Conservation (phyloP, 2,113 vertebrate species). For the Mesembrinibis cayennensis region DNA sequence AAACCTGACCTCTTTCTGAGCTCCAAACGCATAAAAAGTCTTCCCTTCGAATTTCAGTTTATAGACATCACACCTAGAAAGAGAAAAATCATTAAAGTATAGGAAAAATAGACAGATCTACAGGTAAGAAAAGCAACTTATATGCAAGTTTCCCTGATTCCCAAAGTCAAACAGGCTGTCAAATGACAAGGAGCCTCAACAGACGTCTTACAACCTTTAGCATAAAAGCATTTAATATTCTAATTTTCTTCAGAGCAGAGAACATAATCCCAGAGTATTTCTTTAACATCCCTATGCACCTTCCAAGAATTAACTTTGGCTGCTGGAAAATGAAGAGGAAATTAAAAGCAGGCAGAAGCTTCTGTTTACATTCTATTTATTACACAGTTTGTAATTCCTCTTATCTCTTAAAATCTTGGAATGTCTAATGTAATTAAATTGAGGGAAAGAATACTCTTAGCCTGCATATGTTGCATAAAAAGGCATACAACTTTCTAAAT, state of each 20-base stretch:
- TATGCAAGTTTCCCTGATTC: background rate
- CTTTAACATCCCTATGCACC: background rate
- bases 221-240: background rate
- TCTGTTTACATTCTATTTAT: background rate
- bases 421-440: background rate
- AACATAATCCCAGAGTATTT: background rate
- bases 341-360: background rate
- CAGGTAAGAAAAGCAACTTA: background rate
- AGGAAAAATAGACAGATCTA: background rate
- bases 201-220: background rate
- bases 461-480: background rate
- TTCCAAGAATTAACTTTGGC: background rate
- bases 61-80: conserved; percentile 91
- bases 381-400: background rate
- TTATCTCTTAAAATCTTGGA: background rate
- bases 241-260: background rate
- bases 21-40: conserved; percentile 94
- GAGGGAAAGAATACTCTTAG: background rate
- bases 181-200: background rate
- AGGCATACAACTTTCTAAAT: background rate
- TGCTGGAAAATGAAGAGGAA: background rate
- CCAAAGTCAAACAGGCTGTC: background rate
- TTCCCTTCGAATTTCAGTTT: conserved; percentile 99
- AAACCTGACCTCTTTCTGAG: conserved; percentile 91
- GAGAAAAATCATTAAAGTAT: conserved; percentile 48